These are phyloP conservation scores for Sus scrofa DNA, from an alignment of 2,113 vertebrate species.

Conservation along the genomic window DNA sequence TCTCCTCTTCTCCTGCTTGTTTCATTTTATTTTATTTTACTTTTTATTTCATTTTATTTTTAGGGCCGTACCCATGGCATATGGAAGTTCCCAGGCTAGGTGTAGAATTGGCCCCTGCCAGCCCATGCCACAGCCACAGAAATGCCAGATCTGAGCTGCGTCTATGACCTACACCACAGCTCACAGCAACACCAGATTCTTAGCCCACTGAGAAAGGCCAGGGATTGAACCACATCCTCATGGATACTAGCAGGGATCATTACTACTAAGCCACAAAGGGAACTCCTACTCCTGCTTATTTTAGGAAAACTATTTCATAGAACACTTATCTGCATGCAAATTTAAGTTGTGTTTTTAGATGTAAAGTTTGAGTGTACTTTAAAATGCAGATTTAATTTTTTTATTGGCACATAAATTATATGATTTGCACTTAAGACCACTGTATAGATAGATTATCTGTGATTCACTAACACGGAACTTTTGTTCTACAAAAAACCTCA, in stretches of 20 bases:
- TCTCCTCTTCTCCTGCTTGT: neutral
- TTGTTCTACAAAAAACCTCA: neutral
- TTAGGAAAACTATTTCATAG: neutral
- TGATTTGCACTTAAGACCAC: neutral
- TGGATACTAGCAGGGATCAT: no score
- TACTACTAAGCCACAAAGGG: no score
- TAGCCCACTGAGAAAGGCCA: no score
- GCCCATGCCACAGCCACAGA: no score
- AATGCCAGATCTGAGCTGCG: no score
- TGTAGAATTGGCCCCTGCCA: no score
- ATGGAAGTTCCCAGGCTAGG: no score
- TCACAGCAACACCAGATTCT: no score
- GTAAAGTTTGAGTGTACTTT: neutral
- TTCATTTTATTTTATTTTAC: neutral
- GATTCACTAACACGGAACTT: neutral
- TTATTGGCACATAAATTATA: neutral
- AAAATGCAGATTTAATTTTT: neutral
- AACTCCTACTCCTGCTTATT: neutral
- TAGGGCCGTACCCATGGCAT: no score
- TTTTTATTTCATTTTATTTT: no score
- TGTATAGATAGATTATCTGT: neutral
- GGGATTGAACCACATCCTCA: no score
- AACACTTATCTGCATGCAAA: slow-evolving; percentile 14
- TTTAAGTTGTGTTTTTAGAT: neutral
- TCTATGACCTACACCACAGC: no score